These are phyloP conservation scores for Danio aesculapii DNA, from an alignment of 2,797 vertebrate species.

Conservation along the genomic window DNA sequence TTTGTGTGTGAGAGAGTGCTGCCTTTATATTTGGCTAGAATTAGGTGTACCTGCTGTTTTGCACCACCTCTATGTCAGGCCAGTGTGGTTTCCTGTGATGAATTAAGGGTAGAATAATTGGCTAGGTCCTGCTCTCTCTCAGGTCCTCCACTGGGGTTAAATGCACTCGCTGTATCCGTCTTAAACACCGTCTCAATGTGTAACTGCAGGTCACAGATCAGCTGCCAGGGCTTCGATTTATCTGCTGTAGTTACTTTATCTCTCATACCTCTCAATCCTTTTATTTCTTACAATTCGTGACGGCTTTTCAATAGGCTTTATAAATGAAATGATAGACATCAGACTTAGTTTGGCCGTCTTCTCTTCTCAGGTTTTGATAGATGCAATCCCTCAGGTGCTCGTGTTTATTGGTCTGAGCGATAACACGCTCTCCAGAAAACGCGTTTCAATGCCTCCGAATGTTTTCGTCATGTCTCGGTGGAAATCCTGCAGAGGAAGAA, in stretches of 20 bases:
- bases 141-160: conserved; percentile 24
- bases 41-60: not conserved
- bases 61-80: not conserved
- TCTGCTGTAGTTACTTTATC: conserved; percentile 1
- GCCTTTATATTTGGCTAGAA: not conserved
- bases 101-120: not conserved
- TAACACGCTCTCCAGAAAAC: not conserved
- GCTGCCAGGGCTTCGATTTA: not conserved
- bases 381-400: not conserved
- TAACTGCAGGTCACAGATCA: not conserved
- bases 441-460: not conserved
- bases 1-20: too few relatives aligned
- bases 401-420: conserved; percentile 15
- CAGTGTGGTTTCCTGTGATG: not conserved
- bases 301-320: conserved; percentile 5
- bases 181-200: not conserved
- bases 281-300: not conserved
- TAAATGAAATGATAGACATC: conserved; percentile 38
- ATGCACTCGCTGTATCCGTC: conserved; percentile 2
- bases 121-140: conserved; percentile 28
- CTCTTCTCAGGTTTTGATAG: conserved; percentile 28
- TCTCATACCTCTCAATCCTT: not conserved
- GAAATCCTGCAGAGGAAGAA: not conserved
- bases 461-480: not conserved
- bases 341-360: not conserved